phyloP scores from a whole-genome alignment of 2,888 invertebrate genomes.

The Nomada hirtipes region DNA sequence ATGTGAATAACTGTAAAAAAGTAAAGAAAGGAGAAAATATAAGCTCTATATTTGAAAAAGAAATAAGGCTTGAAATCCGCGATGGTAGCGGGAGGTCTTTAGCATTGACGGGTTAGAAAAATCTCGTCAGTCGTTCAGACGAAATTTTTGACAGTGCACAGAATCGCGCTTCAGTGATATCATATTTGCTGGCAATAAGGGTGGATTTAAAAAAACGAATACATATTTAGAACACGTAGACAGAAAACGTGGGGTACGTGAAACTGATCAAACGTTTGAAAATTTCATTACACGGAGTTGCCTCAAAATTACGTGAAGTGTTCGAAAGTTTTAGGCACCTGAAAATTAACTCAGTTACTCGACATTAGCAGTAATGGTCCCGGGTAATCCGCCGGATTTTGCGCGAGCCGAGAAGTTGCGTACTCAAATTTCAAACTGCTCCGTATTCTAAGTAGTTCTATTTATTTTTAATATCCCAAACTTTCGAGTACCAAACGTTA shows the following conservation, averaged over 20 bases:
- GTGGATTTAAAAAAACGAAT: neutral
- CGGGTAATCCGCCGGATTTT: slow-evolving; percentile 55
- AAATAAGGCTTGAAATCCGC: no score
- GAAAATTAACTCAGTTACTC: slow-evolving; percentile 53
- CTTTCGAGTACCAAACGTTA: slow-evolving; percentile 3
- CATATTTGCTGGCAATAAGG: neutral
- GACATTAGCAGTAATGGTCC: slow-evolving; percentile 55
- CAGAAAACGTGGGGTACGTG: slow-evolving; percentile 8
- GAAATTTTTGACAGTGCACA: no score
- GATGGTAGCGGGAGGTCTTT: no score
- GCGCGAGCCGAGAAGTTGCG: slow-evolving; percentile 33
- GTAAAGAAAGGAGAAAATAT: no score
- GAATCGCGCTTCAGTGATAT: neutral
- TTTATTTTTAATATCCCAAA: slow-evolving; percentile 41
- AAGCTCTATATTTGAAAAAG: no score
- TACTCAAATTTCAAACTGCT: slow-evolving; percentile 37
- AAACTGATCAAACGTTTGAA: slow-evolving; percentile 32
- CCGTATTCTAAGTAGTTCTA: slow-evolving; percentile 35
- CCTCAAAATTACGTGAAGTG: slow-evolving; percentile 43
- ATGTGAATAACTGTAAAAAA: no score
- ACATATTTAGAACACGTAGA: neutral
- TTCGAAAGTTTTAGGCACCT: slow-evolving; percentile 46
- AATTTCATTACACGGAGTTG: slow-evolving; percentile 46
- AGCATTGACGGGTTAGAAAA: no score
- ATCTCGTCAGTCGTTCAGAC: no score